Conservation (phyloP, 1,140 invertebrate species). For the Caenorhabditis tropicalis region DNA sequence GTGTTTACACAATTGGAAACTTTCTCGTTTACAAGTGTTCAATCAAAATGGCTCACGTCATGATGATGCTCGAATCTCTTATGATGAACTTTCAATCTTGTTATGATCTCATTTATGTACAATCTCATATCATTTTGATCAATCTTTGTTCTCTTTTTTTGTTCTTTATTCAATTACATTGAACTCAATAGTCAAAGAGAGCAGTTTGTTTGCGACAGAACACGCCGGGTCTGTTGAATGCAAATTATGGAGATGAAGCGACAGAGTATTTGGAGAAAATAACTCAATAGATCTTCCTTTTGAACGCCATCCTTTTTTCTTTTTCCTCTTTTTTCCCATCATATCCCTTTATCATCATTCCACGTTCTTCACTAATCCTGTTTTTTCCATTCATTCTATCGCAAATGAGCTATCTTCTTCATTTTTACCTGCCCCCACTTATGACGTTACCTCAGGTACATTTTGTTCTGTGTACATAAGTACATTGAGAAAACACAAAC, state of each 20-base stretch:
- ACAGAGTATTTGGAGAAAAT: not conserved
- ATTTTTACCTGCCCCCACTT: not conserved
- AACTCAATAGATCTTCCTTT: not conserved
- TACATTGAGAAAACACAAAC: not conserved
- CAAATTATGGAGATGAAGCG: slow-evolving; percentile 17
- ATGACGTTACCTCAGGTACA: slow-evolving; percentile 5
- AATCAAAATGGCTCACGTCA: not conserved
- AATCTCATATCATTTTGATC: slow-evolving; percentile 16
- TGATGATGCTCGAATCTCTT: not conserved
- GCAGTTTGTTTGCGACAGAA: not conserved
- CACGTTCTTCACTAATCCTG: slow-evolving; percentile 29
- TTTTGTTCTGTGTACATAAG: not conserved
- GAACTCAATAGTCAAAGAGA: not conserved
- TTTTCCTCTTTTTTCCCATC: not conserved
- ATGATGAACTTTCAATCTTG: not conserved
- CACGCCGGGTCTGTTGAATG: not conserved
- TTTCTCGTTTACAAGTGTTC: not conserved
- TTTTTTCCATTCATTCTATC: not conserved
- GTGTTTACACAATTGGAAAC: slow-evolving; percentile 27
- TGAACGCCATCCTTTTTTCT: not conserved
- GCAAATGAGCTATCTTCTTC: not conserved
- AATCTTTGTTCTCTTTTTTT: not conserved
- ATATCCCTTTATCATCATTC: slow-evolving; percentile 20
- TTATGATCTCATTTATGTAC: not conserved
- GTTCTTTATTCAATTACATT: not conserved